phyloP scores from a whole-genome alignment of 2,797 vertebrate genomes.

The Ceryle rudis region DNA sequence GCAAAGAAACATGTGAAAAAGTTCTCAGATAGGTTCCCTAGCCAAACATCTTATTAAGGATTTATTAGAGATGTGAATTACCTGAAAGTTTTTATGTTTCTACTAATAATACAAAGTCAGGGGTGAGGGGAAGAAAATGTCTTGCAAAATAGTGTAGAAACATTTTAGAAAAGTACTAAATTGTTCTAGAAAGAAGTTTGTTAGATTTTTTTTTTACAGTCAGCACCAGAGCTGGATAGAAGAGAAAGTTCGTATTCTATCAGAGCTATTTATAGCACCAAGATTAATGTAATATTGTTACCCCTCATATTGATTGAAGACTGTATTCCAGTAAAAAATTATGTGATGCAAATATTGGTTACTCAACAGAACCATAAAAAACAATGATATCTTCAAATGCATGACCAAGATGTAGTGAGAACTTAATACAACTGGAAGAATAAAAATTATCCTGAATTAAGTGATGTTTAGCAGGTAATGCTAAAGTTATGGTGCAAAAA shows the following conservation, averaged over 20 bases:
- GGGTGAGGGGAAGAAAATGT: background rate
- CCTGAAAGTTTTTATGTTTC: background rate
- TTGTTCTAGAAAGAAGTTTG: background rate
- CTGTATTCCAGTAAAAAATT: background rate
- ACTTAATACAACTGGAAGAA: background rate
- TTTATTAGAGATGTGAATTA: background rate
- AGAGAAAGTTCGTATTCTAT: background rate
- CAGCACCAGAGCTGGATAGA: fast-evolving
- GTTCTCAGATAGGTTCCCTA: background rate
- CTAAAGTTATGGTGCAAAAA: background rate
- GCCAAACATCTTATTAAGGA: background rate
- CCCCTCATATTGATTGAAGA: background rate
- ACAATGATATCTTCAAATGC: background rate
- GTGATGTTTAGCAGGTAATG: background rate
- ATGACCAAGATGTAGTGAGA: background rate
- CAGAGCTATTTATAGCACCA: background rate
- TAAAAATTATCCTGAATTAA: background rate
- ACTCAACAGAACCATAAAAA: background rate
- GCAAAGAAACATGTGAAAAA: fast-evolving
- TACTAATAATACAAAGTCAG: background rate
- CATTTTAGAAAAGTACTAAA: background rate
- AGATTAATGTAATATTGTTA: background rate
- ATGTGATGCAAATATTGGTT: background rate
- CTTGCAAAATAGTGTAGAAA: background rate
- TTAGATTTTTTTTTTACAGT: background rate